Percentiles rank a stretch among this genome's conserved stretches.
Conservation (phyloP, 2,797 vertebrate genomes). For the Hafferia zeledoni region DNA sequence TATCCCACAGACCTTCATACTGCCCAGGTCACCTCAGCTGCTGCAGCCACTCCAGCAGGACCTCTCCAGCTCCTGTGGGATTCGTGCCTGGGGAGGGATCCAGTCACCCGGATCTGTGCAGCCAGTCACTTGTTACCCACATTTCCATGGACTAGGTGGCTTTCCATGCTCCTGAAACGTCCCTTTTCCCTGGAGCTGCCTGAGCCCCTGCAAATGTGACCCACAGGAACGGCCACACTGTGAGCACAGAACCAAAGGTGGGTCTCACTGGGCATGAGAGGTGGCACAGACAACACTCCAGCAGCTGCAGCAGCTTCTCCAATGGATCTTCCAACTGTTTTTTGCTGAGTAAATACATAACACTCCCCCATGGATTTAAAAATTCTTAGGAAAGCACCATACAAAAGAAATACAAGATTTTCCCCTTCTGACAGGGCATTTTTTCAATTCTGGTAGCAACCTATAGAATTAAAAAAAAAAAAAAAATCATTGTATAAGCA, state of each 20-base stretch:
- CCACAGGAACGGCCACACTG: background rate
- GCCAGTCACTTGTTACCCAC: background rate
- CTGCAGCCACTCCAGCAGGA: fast-evolving
- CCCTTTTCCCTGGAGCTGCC: fast-evolving
- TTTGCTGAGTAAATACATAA: background rate
- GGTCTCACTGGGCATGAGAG: background rate
- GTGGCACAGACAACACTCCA: too few species aligned
- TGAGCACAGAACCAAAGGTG: background rate
- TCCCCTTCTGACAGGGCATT: background rate
- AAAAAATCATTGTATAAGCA: background rate
- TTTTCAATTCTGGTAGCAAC: background rate
- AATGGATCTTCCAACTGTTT: background rate
- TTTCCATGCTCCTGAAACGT: background rate
- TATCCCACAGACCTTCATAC: background rate
- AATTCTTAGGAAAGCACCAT: background rate
- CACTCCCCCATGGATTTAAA: background rate
- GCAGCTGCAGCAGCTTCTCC: background rate
- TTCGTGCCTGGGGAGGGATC: background rate
- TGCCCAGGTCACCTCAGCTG: background rate
- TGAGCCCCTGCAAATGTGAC: fast-evolving
- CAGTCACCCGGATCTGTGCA: fast-evolving
- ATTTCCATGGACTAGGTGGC: fast-evolving
- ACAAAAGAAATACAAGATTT: background rate
- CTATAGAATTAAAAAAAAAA: background rate
- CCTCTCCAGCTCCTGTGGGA: fast-evolving